phyloP scores from a whole-genome alignment of 2,888 invertebrate species.

The Yponomeuta evonymella region DNA sequence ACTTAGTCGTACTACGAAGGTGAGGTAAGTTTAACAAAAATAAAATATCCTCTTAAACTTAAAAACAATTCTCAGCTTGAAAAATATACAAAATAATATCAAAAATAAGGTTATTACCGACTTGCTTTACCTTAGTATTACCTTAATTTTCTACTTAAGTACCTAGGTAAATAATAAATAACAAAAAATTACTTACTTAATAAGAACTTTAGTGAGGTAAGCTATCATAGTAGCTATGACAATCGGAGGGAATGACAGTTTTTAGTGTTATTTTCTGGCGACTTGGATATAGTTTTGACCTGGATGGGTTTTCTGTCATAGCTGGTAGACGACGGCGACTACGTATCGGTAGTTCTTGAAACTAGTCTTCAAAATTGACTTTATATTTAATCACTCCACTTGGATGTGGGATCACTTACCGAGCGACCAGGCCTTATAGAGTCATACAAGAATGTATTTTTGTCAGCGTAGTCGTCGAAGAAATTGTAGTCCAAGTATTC shows the following conservation, averaged over 20 bases:
- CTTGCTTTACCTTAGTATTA: too few species aligned
- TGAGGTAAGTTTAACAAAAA: background rate
- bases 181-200: too few species aligned
- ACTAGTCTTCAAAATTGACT: constrained; percentile 13
- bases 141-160: too few species aligned
- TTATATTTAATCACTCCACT: constrained; percentile 4
- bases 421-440: constrained; percentile 12
- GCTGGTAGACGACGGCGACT: too few species aligned
- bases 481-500: constrained; percentile 15
- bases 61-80: constrained; percentile 1
- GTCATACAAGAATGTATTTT: constrained; percentile 16
- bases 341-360: constrained; percentile 11
- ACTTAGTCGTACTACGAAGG: background rate
- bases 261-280: constrained; percentile 12
- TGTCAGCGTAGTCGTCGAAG: constrained; percentile 17
- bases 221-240: constrained; percentile 16
- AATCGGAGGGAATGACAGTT: constrained; percentile 15
- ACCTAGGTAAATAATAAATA: too few species aligned
- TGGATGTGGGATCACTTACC: too few species aligned
- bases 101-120: too few species aligned
- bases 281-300: background rate
- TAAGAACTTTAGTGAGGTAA: too few species aligned
- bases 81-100: background rate
- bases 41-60: background rate
- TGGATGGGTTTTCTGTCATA: too few species aligned